Base-by-base conservation (phyloP, 1,140 invertebrate species). In the Aporrectodea caliginosa region DNA sequence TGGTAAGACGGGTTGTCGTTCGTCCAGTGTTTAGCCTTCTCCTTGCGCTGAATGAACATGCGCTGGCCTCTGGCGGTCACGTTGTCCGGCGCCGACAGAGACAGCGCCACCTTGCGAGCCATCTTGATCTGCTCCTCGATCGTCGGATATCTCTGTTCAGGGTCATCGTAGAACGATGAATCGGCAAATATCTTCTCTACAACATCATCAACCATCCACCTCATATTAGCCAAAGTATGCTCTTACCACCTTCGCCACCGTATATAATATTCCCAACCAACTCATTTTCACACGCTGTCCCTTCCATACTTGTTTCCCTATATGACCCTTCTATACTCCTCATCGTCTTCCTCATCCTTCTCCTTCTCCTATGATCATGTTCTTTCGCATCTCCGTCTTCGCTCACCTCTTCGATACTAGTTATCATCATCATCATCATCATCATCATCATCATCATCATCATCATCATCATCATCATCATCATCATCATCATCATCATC, bases 21-120 rank as follows among this genome's bases (percentile, higher is more conserved):
- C 72, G 97, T 93, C 95, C 95, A 98, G 88, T 96, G 96, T 79
- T 94, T 93, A 2, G 95, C 95, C 83, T 94, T 90, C 85, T 96
- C 95, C 90, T 95, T 96, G 77, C 95, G 90, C 87, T 95, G 96
- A 82, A 95, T 94, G 86, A 96, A 98, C 96, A 97, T 98, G 82
- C 92, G 93, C 87, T 97, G 95, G 27, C 96, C 96, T 85, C 95
- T 94, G 85, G 94, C 95, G 85, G 93, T 93, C 87, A 93, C 91
- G 88, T 98, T 98, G 89, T 93, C 94, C 81, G 94, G 93, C 84
- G 96, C 94, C 83, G 93, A 94, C 83, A 98, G 88, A n/a, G 94
- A 96, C 88, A 93, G 92, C 77, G 95, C 96, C 86, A 98, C 97
- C 85, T 93, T 91, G 70, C 94, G 91, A 69, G 95, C 95, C 78